A percentile compares a stretch with the other conserved stretches of the same genome.
phyloP scores from a whole-genome alignment of 2,797 vertebrate species.

The Pipistrellus nathusii region DNA sequence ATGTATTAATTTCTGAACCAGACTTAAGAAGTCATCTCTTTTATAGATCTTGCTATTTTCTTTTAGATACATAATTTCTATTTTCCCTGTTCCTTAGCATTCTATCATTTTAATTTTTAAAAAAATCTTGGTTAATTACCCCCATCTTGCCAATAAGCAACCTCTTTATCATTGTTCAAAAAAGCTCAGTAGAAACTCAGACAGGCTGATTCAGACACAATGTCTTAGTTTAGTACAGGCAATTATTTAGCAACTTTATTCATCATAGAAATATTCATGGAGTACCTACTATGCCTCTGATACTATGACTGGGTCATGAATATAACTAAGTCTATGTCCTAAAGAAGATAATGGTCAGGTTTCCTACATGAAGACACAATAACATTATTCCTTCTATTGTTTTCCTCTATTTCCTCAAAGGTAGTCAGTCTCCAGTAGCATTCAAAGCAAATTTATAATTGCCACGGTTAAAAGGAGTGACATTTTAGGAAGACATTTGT shows the following conservation, averaged over 20 bases:
- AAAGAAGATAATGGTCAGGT: background rate
- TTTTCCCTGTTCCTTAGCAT: background rate
- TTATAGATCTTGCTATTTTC: background rate
- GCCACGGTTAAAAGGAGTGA: background rate
- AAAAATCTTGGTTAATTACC: background rate
- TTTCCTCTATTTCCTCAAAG: background rate
- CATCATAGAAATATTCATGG: background rate
- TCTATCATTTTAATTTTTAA: background rate
- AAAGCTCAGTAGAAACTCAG: background rate
- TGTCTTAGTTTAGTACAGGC: background rate
- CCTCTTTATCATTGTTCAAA: background rate
- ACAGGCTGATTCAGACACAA: background rate
- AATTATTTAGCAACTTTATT: background rate
- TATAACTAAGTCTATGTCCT: background rate
- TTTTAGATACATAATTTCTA: background rate
- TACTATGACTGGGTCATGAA: background rate
- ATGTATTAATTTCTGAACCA: background rate
- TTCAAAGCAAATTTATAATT: constrained; percentile 20
- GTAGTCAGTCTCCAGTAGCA: background rate
- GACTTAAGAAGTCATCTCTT: background rate
- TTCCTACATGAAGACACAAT: background rate
- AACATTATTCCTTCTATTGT: background rate
- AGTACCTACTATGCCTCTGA: background rate
- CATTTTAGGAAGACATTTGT: background rate
- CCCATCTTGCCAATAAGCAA: background rate